Base-by-base conservation (phyloP, 2,888 invertebrate species). In the Perizoma flavofasciatum region DNA sequence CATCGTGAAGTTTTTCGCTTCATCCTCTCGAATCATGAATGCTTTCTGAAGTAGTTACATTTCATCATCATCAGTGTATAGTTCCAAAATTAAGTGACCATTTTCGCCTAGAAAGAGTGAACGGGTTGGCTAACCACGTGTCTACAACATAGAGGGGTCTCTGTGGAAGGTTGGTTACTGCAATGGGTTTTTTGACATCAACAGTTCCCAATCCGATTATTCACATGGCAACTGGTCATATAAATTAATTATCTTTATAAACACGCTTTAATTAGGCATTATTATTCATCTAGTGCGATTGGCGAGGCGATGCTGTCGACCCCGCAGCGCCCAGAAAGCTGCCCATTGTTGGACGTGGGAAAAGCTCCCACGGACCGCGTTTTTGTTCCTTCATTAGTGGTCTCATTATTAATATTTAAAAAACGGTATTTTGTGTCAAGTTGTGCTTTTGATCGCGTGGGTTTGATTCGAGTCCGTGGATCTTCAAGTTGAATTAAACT, bases 391-490 rank as follows among this genome's bases (percentile, higher is more conserved):
- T 86, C 87, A 84, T 88, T 88, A 87, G 86, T 82, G 84, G 79
- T 78, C 79, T 79, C 79, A 79, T 85, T 89, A 89, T 88, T 89
- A 88, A 88, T 89, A 89, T 87, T 86, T 85, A 81, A 79, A 81
- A 77, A 89, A 89, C 89, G 88, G 89, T 88, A 88, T 81, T 81
- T 77, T 78, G 77, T 82, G 81, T 78, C 73, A 66, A 69, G 64
- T 66, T 70, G 67, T 69, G 68, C 63, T 56, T 60, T 69, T 61
- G 74, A 56, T 64, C 63, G 55, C 59, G 64, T 65, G 70, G 55
- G 57, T 62, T 55, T 59, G 49, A 59, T 65, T 61, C 39, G 60
- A 61, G 40, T 43, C 53, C 51, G 41, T 55, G 50, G 34, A 49
- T 59, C 44, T 50, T 41, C 10, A n/a, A 22, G 10, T 43, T 49